Percentiles rank a stretch among this genome's conserved stretches.
phyloP scores from a whole-genome alignment of 2,888 invertebrate genomes.

The Synergus umbraculus region DNA sequence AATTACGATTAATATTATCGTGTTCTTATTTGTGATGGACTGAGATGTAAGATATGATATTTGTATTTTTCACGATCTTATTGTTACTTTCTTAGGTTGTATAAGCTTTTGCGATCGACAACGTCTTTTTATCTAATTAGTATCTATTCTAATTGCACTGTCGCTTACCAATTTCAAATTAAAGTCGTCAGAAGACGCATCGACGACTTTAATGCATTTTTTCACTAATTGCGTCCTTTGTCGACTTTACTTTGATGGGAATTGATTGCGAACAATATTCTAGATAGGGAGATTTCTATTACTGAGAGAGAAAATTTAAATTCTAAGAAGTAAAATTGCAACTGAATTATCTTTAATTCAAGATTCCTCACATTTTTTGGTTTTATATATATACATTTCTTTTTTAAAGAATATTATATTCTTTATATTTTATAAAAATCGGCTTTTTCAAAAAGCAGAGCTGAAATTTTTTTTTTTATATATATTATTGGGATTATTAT shows the following conservation, averaged over 20 bases:
- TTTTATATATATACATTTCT: too few species aligned
- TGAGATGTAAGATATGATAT: constrained; percentile 34
- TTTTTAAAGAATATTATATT: too few species aligned
- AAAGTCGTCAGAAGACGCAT: neutral
- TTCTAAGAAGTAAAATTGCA: neutral
- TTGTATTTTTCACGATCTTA: constrained; percentile 40
- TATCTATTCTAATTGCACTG: constrained; percentile 12
- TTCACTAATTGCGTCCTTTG: neutral
- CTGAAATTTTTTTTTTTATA: too few species aligned
- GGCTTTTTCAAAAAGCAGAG: too few species aligned
- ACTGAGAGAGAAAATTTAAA: neutral
- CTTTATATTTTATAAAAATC: too few species aligned
- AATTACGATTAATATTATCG: constrained; percentile 9
- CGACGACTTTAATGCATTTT: neutral
- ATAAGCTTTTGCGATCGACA: constrained; percentile 34
- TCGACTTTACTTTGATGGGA: neutral
- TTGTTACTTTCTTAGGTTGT: constrained; percentile 27
- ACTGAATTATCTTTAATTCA: too few species aligned
- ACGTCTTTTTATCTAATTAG: constrained; percentile 18
- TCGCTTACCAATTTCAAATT: neutral
- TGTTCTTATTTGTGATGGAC: constrained; percentile 41
- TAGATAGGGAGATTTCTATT: constrained; percentile 28
- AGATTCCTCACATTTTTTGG: too few species aligned
- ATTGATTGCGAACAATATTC: neutral
- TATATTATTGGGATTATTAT: too few species aligned